These are phyloP conservation scores for Drosophila dunni DNA, from an alignment of 1,140 invertebrate species.

Conservation along the genomic window DNA sequence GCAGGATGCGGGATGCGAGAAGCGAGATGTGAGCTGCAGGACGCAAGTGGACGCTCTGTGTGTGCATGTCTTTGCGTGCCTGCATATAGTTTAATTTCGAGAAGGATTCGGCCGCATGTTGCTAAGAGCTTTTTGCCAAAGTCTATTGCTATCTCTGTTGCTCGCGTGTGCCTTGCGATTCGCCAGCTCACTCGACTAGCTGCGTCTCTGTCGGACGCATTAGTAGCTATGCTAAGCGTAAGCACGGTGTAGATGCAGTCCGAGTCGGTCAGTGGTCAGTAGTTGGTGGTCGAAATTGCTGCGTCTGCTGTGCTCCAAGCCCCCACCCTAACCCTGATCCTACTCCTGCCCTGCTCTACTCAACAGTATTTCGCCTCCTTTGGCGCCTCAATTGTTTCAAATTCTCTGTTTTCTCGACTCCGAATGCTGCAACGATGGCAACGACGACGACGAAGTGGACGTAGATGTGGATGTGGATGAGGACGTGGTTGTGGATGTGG, in stretches of 20 bases:
- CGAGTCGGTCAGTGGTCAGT: slow-evolving; percentile 76
- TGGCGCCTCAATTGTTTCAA: slow-evolving; percentile 80
- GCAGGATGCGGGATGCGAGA: background rate
- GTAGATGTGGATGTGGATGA: slow-evolving; percentile 7
- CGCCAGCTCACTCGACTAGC: slow-evolving; percentile 32
- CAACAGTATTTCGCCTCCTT: slow-evolving; percentile 28
- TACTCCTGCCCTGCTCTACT: too few relatives aligned
- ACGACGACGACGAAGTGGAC: slow-evolving; percentile 31
- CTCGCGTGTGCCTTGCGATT: slow-evolving; percentile 23
- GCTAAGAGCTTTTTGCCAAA: slow-evolving; percentile 72
- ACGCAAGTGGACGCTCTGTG: slow-evolving; percentile 47
- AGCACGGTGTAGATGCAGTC: slow-evolving; percentile 56
- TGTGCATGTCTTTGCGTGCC: slow-evolving; percentile 70
- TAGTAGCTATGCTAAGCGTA: slow-evolving; percentile 56
- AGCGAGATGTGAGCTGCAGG: background rate
- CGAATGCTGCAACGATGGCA: slow-evolving; percentile 43
- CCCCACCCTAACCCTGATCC: too few relatives aligned
- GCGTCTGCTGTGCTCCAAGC: slow-evolving; percentile 57
- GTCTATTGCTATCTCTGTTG: slow-evolving; percentile 45
- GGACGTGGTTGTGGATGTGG: slow-evolving; percentile 15
- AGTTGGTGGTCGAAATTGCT: slow-evolving; percentile 82
- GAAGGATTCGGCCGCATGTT: slow-evolving; percentile 77
- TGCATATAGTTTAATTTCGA: slow-evolving; percentile 82
- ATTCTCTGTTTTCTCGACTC: slow-evolving; percentile 69
- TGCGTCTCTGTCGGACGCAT: slow-evolving; percentile 32